Base-by-base conservation (phyloP, 2,888 invertebrate species). In the Lasiommata megera region DNA sequence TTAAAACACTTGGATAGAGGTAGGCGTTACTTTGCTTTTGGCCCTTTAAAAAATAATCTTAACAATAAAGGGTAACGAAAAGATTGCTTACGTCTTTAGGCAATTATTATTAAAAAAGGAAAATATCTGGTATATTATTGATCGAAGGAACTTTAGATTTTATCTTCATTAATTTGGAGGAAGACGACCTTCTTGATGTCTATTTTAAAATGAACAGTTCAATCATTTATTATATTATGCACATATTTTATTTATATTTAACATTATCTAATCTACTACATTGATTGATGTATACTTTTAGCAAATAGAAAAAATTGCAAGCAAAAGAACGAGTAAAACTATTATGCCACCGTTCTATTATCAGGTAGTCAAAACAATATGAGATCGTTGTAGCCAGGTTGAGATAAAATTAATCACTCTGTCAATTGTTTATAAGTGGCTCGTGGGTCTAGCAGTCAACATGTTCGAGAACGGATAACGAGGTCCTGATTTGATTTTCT, bases 161-260 rank as follows among this genome's bases (percentile, higher is more conserved):
- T 44, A 44, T 7, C 28, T 29, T 40, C 36, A 56, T 44, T 31
- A 50, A 58, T 23, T 56, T 46, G 9, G 11, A 11, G 14, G 34
- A 12, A 16, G 56, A 48, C 38, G 59, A 56, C 59, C 56, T 59
- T 54, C 40, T n/a, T 12, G 28, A 14, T 40, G 40, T 48, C 47
- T 36, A 52, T 38, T 41, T 54, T 40, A 28, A 50, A 38, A 53
- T 31, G 47, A 54, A 54, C 12, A 34, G 23, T 40, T 53, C n/a
- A 43, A 46, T 56, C 17, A 31, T 53, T 56, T 38, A 37, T 28
- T 43, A 36, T 38, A 18, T 9, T 47, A 51, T 59, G 16, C 50
- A 36, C 40, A 56, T 53, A 46, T 43, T 37, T 41, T 43, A 16
- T 54, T 8, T 38, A 44, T 56, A 50, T 52, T 38, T 36, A 40